Evolutionary conservation across 2,888 invertebrate genomes (phyloP).

Genomic region (Buathra laborator): DNA sequence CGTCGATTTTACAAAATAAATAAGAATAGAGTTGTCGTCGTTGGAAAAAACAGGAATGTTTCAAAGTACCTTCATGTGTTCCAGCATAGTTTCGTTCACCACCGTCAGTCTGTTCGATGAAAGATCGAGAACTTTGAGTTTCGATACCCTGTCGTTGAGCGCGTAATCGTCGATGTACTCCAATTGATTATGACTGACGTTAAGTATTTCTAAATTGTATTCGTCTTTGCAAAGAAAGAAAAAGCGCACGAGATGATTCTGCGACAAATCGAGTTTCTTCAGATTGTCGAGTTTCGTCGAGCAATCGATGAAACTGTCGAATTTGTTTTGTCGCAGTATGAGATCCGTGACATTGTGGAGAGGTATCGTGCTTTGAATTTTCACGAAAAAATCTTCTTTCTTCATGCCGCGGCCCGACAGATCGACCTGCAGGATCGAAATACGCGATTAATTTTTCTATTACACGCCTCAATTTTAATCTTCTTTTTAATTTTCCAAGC

Average conservation of each 20-base stretch:
- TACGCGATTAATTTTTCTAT: conserved; percentile 10
- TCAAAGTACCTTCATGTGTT: conserved; percentile 79
- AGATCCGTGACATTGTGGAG: conserved; percentile 79
- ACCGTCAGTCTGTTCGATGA: conserved; percentile 80
- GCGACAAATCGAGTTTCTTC: conserved; percentile 93
- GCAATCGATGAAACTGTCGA: conserved; percentile 83
- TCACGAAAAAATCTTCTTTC: conserved; percentile 81
- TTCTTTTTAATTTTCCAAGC: neutral
- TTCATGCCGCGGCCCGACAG: conserved; percentile 77
- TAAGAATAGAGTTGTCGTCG: neutral
- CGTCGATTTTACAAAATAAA: neutral
- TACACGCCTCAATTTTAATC: neutral
- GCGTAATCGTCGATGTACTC: conserved; percentile 89
- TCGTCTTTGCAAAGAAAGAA: conserved; percentile 91
- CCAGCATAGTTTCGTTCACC: conserved; percentile 82
- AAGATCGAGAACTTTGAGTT: conserved; percentile 80
- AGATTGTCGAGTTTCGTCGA: conserved; percentile 92
- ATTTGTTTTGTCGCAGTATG: conserved; percentile 80
- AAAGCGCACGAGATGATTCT: conserved; percentile 89
- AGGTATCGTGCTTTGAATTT: conserved; percentile 74
- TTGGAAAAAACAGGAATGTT: too few relatives aligned
- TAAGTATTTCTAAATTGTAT: conserved; percentile 94
- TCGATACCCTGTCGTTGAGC: conserved; percentile 79
- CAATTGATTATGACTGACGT: conserved; percentile 93
- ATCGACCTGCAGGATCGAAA: conserved; percentile 75